phyloP scores from a whole-genome alignment of 1,140 invertebrate genomes.

The Trinorchestia longiramus region DNA sequence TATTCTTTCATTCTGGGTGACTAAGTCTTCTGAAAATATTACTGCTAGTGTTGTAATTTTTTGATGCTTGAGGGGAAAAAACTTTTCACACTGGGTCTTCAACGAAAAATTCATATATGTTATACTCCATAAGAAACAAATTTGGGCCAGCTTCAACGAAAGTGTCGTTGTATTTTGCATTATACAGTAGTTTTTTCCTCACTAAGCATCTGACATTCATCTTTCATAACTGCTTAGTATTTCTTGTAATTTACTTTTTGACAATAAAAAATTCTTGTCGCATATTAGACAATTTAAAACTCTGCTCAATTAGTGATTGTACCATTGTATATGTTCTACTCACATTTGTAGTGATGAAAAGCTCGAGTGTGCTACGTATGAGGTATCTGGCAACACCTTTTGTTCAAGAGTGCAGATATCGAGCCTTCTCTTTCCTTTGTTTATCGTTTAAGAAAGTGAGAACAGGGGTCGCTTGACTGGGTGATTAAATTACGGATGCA shows the following conservation, averaged over 20 bases:
- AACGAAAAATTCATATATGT: no score
- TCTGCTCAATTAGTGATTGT: background rate
- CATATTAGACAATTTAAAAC: background rate
- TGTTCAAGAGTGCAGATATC: background rate
- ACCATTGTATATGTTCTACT: background rate
- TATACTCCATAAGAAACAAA: no score
- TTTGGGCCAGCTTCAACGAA: background rate
- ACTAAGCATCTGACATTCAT: background rate
- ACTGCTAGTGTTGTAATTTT: no score
- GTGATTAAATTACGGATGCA: background rate
- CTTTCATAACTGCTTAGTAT: background rate
- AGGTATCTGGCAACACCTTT: background rate
- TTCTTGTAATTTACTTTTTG: background rate
- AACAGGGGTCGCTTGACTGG: background rate
- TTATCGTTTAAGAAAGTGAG: background rate
- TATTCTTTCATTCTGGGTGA: no score
- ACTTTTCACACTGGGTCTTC: no score
- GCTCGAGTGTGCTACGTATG: background rate
- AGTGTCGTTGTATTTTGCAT: background rate
- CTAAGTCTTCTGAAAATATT: no score
- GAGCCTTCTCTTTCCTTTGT: background rate
- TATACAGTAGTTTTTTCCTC: background rate
- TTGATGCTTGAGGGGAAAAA: no score
- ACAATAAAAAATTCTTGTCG: background rate
- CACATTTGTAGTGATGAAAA: background rate